Evolutionary conservation across 2,797 vertebrate species (phyloP), one percentile per base, ranked within the genome.

Genomic region (Pseudochirops cupreus): DNA sequence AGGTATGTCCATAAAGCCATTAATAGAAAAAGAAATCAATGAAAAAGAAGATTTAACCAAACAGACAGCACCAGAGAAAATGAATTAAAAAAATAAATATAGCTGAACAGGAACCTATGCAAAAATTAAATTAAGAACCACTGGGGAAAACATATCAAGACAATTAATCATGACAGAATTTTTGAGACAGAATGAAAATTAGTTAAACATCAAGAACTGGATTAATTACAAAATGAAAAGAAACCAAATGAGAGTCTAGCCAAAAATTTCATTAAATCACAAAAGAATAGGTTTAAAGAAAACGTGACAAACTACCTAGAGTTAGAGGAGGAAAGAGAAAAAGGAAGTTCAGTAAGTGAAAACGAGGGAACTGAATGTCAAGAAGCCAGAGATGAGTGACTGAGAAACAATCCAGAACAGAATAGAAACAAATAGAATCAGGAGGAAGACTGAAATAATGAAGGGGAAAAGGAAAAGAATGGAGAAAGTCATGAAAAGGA

Each of bases 341-440:
- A 87, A 16, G 74, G 92, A 26, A 56, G 90, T 90, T 21, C 1
- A 14, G 4, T 53, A 91, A 57, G 94, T 33, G 53, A 97, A 9
- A 91, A 93, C 52, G 6, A 93, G 2, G 56, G 28, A 31, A 54
- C 92, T 91, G 56, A 96, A 91, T 26, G 55, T 26, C 96, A 94
- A 56, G 29, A 52, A 95, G 82, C 58, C 53, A 94, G 24, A 91
- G 95, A 67, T 46, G 67, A 21, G 89, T 54, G 92, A 4, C 33
- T 58, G 14, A 67, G 94, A 94, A 95, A 14, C 13, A 94, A 0
- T 29, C 56, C 74, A 91, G 24, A 11, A 59, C 93, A 93, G 92
- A 93, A 93, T 31, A 31, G 57, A 97, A 67, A 92, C 94, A 92
- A 58, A 96, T 67, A 92, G 39, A 92, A 96, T 97, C 57, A 96